Evolutionary conservation across 2,888 invertebrate genomes (phyloP).

Genomic region (Amiota mariae): DNA sequence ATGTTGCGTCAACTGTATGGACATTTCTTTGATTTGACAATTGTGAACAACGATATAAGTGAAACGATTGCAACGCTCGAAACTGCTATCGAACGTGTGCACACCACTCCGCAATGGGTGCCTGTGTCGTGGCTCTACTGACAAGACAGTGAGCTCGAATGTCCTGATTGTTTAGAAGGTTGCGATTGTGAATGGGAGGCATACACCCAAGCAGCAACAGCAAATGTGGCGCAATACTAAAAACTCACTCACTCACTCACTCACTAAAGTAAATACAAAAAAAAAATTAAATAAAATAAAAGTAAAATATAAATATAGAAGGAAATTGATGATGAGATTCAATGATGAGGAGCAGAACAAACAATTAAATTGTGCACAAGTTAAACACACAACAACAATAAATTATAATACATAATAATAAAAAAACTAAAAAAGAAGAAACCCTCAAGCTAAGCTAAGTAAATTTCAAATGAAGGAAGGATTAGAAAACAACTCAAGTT

Average conservation of each 20-base stretch:
- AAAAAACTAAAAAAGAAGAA: constrained; percentile 30
- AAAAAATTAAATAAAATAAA: constrained; percentile 7
- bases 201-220: constrained; percentile 69
- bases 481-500: no score
- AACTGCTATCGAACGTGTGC: constrained; percentile 90
- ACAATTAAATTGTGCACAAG: constrained; percentile 49
- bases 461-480: no score
- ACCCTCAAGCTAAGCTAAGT: no score
- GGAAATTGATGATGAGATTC: no score
- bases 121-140: constrained; percentile 94
- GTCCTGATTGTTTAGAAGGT: constrained; percentile 73
- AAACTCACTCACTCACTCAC: constrained; percentile 32
- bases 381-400: constrained; percentile 43
- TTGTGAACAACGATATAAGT: constrained; percentile 99
- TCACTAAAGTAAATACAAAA: constrained; percentile 53
- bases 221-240: constrained; percentile 65
- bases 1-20: constrained; percentile 97
- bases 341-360: not conserved
- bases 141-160: constrained; percentile 75
- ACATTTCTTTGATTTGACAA: constrained; percentile 97
- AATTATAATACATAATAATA: constrained; percentile 44
- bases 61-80: constrained; percentile 96
- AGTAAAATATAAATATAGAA: constrained; percentile 15
- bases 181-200: constrained; percentile 74
- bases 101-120: constrained; percentile 96